Evolutionary conservation across 2,113 vertebrate species (phyloP).

Genomic region (Lagopus muta): DNA sequence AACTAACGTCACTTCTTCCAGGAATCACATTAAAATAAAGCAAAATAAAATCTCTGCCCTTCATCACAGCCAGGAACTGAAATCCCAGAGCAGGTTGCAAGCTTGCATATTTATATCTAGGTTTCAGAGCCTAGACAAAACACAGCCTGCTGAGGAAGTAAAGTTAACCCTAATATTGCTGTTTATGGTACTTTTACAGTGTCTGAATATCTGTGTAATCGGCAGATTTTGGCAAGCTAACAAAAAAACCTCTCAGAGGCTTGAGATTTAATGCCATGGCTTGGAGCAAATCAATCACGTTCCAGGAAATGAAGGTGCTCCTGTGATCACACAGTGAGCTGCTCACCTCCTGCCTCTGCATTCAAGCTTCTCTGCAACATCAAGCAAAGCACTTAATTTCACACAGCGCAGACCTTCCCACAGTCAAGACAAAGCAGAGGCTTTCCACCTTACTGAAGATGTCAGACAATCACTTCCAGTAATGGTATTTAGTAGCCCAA

Average conservation of each 20-base stretch:
- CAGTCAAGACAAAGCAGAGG: neutral
- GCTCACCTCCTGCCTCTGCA: neutral
- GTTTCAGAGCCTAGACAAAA: constrained; percentile 63
- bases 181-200: neutral
- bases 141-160: constrained; percentile 12
- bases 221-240: neutral
- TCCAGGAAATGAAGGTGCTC: neutral
- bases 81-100: constrained; percentile 50
- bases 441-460: neutral
- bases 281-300: neutral
- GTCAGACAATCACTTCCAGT: neutral
- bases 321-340: neutral
- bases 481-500: neutral
- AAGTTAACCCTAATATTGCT: constrained; percentile 8
- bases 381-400: neutral
- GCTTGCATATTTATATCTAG: constrained; percentile 48
- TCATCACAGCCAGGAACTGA: constrained; percentile 42
- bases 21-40: constrained; percentile 23
- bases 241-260: neutral
- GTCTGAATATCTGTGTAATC: neutral
- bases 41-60: constrained; percentile 2
- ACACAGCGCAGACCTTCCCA: neutral
- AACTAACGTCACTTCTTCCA: neutral
- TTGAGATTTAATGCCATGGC: neutral
- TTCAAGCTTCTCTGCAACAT: neutral